Percentiles rank a stretch among this genome's conserved stretches.
Conservation (phyloP, 2,113 vertebrate species). For the Trochalopteron elliotii region DNA sequence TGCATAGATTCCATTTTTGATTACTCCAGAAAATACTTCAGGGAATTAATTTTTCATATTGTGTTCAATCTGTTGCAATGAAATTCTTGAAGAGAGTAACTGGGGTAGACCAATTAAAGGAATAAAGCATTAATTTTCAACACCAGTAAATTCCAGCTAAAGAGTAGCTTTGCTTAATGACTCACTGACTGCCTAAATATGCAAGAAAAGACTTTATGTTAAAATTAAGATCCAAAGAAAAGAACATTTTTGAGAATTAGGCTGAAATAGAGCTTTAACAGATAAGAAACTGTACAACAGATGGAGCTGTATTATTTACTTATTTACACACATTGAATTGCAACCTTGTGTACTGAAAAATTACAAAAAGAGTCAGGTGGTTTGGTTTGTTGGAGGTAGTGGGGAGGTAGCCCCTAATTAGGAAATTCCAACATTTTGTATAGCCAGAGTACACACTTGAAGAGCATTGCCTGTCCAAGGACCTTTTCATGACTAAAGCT, state of each 20-base stretch:
- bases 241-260: neutral
- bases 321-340: neutral
- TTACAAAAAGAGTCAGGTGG: neutral
- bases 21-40: neutral
- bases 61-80: neutral
- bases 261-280: neutral
- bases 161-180: neutral
- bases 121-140: neutral
- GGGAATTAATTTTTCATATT: neutral
- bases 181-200: neutral
- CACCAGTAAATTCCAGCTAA: neutral
- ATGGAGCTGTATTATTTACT: neutral
- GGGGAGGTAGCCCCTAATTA: neutral
- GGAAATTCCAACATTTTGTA: neutral
- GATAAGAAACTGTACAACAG: neutral
- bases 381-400: neutral
- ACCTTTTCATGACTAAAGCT: neutral
- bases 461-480: neutral
- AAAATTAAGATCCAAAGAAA: neutral
- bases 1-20: neutral
- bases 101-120: neutral
- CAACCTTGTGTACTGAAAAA: neutral
- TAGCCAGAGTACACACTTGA: neutral
- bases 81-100: neutral
- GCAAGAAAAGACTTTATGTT: neutral